These are phyloP conservation scores for Sialia sialis DNA, from an alignment of 2,113 vertebrate genomes.

Conservation along the genomic window DNA sequence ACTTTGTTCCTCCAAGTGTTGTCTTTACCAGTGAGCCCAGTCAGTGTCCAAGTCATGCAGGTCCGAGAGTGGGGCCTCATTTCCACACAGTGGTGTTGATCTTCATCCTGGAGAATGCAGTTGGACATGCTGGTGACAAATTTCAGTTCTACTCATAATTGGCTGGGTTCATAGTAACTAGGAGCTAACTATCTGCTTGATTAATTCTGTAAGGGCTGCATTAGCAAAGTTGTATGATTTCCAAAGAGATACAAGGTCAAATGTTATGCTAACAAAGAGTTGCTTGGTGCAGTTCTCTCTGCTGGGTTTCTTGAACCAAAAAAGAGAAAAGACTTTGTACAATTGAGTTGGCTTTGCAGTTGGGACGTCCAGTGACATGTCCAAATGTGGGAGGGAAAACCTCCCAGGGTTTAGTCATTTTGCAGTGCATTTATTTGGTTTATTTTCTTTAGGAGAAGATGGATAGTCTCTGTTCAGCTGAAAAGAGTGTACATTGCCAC, in stretches of 20 bases:
- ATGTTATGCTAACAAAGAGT: conserved; percentile 74
- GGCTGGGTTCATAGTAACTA: conserved; percentile 61
- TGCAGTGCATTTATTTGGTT: background rate
- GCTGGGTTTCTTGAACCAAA: conserved; percentile 66
- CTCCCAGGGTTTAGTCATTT: background rate
- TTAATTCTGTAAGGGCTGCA: conserved; percentile 75
- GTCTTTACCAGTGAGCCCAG: background rate
- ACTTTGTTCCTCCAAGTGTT: background rate
- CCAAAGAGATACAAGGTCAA: conserved; percentile 74
- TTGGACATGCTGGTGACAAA: conserved; percentile 73
- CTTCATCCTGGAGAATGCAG: conserved; percentile 74
- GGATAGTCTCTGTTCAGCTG: background rate
- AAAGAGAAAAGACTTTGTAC: background rate
- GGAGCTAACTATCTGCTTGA: conserved; percentile 73
- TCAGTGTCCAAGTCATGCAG: conserved; percentile 19
- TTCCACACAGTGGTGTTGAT: conserved; percentile 70
- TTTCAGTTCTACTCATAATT: conserved; percentile 76
- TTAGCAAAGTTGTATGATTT: conserved; percentile 77
- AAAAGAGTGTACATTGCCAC: accelerated
- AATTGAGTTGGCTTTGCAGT: conserved; percentile 41
- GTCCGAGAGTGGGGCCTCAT: conserved; percentile 56
- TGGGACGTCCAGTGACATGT: conserved; percentile 21
- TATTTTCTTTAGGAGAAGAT: background rate
- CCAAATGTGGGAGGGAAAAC: conserved; percentile 11
- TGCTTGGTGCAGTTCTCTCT: conserved; percentile 61